Percentiles rank a stretch among this genome's conserved stretches.
Conservation (phyloP, 1,140 invertebrate species). For the Hyles euphorbiae region DNA sequence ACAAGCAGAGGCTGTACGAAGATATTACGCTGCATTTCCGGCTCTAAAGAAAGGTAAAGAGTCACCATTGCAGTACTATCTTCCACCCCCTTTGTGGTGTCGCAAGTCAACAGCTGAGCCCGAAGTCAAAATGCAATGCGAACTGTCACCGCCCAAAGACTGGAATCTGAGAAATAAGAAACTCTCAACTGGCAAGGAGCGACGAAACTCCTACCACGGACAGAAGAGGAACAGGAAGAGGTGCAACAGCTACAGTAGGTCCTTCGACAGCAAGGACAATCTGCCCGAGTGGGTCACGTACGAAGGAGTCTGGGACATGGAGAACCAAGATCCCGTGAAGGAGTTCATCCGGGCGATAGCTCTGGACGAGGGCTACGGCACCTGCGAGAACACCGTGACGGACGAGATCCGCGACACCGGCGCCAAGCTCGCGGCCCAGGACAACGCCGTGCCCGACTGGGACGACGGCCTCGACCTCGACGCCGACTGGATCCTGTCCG, state of each 20-base stretch:
- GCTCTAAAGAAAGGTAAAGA: slow-evolving; percentile 68
- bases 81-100: slow-evolving; percentile 68
- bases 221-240: slow-evolving; percentile 59
- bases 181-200: slow-evolving; percentile 51
- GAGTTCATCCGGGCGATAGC: slow-evolving; percentile 69
- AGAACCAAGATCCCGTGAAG: slow-evolving; percentile 68
- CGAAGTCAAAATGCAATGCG: slow-evolving; percentile 64
- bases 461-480: slow-evolving; percentile 57
- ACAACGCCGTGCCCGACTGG: slow-evolving; percentile 60
- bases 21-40: slow-evolving; percentile 75
- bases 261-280: slow-evolving; percentile 63
- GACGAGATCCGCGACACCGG: slow-evolving; percentile 58
- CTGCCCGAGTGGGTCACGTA: slow-evolving; percentile 73
- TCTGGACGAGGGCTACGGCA: slow-evolving; percentile 71
- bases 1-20: slow-evolving; percentile 70
- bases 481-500: slow-evolving; percentile 55
- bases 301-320: slow-evolving; percentile 72
- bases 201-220: slow-evolving; percentile 66
- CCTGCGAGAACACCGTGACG: slow-evolving; percentile 69
- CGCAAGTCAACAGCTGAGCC: slow-evolving; percentile 42
- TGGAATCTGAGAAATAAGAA: slow-evolving; percentile 61
- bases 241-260: slow-evolving; percentile 61
- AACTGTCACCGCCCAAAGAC: slow-evolving; percentile 59
- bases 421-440: slow-evolving; percentile 39
- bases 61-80: slow-evolving; percentile 63